Evolutionary conservation across 2,797 vertebrate genomes (phyloP).

Genomic region (Neosalanx taihuensis): DNA sequence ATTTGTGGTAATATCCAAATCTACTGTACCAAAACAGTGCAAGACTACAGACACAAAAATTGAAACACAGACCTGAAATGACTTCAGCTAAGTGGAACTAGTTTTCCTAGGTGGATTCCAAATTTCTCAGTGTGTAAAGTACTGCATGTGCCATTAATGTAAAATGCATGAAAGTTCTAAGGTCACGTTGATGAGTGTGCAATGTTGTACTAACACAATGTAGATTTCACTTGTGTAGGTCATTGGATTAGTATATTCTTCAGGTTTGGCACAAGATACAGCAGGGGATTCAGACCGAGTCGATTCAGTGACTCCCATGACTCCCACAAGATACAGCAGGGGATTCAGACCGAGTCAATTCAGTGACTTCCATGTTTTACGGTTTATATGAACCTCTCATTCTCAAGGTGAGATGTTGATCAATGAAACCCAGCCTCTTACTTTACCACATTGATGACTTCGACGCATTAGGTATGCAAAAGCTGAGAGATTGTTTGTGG

Average conservation of each 20-base stretch:
- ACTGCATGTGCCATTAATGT: too few species aligned
- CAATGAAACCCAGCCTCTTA: slow-evolving; percentile 30
- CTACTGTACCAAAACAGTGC: neutral
- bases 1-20: neutral
- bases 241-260: too few species aligned
- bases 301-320: too few species aligned
- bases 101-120: neutral
- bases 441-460: slow-evolving; percentile 2
- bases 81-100: neutral
- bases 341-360: neutral
- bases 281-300: too few species aligned
- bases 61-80: neutral
- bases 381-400: slow-evolving; percentile 29
- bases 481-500: slow-evolving; percentile 28
- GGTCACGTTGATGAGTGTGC: too few species aligned
- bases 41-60: neutral
- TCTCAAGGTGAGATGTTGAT: slow-evolving; percentile 43
- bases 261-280: too few species aligned
- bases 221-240: too few species aligned
- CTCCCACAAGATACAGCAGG: neutral
- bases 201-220: too few species aligned
- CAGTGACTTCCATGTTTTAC: neutral
- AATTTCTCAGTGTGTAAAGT: neutral
- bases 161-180: too few species aligned
- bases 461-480: slow-evolving; percentile 16